Evolutionary conservation across 2,888 invertebrate species (phyloP).

Genomic region (Amphipoea lucens): DNA sequence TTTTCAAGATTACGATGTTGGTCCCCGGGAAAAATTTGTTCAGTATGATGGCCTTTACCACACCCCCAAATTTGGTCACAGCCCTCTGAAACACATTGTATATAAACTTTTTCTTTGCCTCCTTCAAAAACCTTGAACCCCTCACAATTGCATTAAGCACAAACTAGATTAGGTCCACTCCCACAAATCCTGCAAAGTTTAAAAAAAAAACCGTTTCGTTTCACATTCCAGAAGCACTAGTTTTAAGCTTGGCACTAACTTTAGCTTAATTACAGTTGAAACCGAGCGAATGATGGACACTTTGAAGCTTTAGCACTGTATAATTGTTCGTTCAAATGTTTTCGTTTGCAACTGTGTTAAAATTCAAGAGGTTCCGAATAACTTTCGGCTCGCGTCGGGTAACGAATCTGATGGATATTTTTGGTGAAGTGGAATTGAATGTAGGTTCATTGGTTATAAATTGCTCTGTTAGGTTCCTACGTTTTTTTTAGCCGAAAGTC

Average conservation of each 20-base stretch:
- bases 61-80: too few relatives aligned
- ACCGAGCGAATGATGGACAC: conserved; percentile 56
- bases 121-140: background rate
- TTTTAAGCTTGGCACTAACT: conserved; percentile 49
- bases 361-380: conserved; percentile 54
- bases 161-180: background rate
- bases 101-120: too few relatives aligned
- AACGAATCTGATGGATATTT: conserved; percentile 19
- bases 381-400: conserved; percentile 24
- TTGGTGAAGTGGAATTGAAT: background rate
- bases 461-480: background rate
- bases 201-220: conserved; percentile 31
- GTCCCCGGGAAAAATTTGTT: too few relatives aligned
- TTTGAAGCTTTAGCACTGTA: conserved; percentile 52
- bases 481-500: too few relatives aligned
- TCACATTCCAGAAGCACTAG: conserved; percentile 15
- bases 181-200: background rate
- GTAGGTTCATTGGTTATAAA: background rate
- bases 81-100: too few relatives aligned
- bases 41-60: too few relatives aligned
- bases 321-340: conserved; percentile 62
- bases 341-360: conserved; percentile 59
- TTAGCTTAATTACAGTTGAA: conserved; percentile 55
- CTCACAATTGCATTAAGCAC: background rate
- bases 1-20: too few relatives aligned